These are phyloP conservation scores for Ramphastos sulfuratus DNA, from an alignment of 2,113 vertebrate species.

Conservation along the genomic window DNA sequence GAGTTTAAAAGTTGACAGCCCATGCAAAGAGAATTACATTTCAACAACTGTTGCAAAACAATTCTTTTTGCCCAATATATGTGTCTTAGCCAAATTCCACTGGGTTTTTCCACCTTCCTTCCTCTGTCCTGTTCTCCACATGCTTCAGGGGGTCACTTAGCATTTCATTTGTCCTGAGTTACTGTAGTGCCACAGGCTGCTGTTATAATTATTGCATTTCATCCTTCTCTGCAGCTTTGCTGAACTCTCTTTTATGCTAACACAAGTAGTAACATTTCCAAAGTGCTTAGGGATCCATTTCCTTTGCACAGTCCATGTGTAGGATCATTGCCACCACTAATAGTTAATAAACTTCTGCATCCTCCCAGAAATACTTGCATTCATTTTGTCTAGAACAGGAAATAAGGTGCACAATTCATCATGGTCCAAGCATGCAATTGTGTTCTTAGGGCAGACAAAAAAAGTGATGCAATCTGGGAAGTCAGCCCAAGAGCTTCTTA, in stretches of 20 bases:
- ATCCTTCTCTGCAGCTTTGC: not conserved
- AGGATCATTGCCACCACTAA: not conserved
- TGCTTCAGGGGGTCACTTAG: not conserved
- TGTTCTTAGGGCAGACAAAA: not conserved
- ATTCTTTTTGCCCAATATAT: not conserved
- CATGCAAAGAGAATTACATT: not conserved
- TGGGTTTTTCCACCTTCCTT: not conserved
- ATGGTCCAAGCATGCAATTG: rapidly evolving
- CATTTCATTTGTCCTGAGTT: not conserved
- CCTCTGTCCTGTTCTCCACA: not conserved
- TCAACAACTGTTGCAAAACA: not conserved
- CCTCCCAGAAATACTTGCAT: not conserved
- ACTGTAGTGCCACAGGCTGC: rapidly evolving
- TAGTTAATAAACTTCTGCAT: not conserved
- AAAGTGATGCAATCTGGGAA: not conserved
- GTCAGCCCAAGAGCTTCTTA: not conserved
- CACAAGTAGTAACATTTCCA: not conserved
- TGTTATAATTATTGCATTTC: not conserved
- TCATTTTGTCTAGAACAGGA: not conserved
- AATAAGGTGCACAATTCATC: not conserved
- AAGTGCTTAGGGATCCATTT: not conserved
- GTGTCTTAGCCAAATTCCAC: not conserved
- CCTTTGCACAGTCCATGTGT: rapidly evolving
- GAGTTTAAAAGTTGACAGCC: not conserved
- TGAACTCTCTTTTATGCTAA: not conserved